Evolutionary conservation across 2,797 vertebrate genomes (phyloP).

Genomic region (Sebastes alutus): DNA sequence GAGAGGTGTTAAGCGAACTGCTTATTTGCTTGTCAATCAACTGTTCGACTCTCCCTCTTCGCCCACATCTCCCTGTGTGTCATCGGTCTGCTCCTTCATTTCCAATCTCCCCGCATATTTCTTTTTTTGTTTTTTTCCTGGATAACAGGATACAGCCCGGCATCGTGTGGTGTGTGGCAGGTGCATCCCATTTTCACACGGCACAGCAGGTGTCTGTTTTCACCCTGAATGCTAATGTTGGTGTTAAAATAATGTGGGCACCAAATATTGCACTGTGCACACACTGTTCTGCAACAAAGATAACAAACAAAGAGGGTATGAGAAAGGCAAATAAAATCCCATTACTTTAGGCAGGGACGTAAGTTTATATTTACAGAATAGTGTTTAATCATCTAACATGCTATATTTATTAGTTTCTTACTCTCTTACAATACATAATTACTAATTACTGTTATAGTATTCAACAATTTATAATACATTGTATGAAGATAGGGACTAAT

Average conservation of each 20-base stretch:
- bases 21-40: conserved; percentile 70
- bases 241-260: conserved; percentile 42
- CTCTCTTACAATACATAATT: not conserved
- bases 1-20: conserved; percentile 55
- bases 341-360: not conserved
- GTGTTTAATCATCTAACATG: not conserved
- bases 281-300: conserved; percentile 13
- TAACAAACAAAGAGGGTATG: not conserved
- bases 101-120: conserved; percentile 11
- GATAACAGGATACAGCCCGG: conserved; percentile 18
- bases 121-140: conserved; percentile 3
- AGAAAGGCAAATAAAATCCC: not conserved
- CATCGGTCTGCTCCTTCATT: conserved; percentile 44
- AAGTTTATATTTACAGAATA: not conserved
- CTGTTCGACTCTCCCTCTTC: not conserved
- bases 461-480: not conserved
- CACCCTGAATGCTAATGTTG: conserved; percentile 64
- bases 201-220: conserved; percentile 63
- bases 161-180: conserved; percentile 34
- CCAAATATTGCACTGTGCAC: conserved; percentile 17
- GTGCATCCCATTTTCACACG: conserved; percentile 47
- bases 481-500: not conserved
- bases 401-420: not conserved
- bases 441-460: not conserved
- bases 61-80: conserved; percentile 37